Conservation (phyloP, 2,888 invertebrate species). For the Lycia hirtaria region DNA sequence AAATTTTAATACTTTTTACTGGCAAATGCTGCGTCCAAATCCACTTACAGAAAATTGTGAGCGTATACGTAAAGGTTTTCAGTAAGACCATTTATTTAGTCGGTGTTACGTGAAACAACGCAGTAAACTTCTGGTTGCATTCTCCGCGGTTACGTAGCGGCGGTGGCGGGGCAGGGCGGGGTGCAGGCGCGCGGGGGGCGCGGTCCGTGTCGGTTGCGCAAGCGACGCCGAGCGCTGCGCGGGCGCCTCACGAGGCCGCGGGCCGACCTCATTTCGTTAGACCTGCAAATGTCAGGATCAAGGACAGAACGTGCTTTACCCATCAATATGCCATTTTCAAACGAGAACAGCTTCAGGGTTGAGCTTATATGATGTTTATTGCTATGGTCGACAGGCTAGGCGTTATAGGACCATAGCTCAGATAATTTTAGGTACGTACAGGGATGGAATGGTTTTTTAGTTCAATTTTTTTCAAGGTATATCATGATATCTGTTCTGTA, state of each 20-base stretch:
- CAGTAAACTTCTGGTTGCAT: constrained; percentile 9
- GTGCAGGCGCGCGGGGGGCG: constrained; percentile 9
- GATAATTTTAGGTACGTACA: too few relatives aligned
- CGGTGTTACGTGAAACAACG: constrained; percentile 25
- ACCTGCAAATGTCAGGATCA: constrained; percentile 76
- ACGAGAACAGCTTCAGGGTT: constrained; percentile 22
- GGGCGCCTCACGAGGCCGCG: constrained; percentile 63
- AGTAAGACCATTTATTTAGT: too few relatives aligned
- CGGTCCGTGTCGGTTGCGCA: constrained; percentile 57
- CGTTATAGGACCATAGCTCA: too few relatives aligned
- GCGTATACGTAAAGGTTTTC: too few relatives aligned
- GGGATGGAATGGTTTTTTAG: neutral
- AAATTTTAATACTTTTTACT: too few relatives aligned
- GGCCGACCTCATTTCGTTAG: constrained; percentile 64
- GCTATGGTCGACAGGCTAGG: too few relatives aligned
- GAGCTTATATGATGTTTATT: too few relatives aligned
- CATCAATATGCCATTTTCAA: constrained; percentile 30
- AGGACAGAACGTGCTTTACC: constrained; percentile 54
- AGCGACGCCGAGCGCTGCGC: constrained; percentile 44
- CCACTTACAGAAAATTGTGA: too few relatives aligned
- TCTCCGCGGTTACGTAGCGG: constrained; percentile 13
- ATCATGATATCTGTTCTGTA: neutral
- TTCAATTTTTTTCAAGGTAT: neutral
- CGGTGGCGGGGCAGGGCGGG: constrained; percentile 25
- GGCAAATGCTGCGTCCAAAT: too few relatives aligned